Percentiles rank a stretch among this genome's conserved stretches.
Evolutionary conservation across 2,888 invertebrate species (phyloP).

Genomic region (Dichetophora obliterata): DNA sequence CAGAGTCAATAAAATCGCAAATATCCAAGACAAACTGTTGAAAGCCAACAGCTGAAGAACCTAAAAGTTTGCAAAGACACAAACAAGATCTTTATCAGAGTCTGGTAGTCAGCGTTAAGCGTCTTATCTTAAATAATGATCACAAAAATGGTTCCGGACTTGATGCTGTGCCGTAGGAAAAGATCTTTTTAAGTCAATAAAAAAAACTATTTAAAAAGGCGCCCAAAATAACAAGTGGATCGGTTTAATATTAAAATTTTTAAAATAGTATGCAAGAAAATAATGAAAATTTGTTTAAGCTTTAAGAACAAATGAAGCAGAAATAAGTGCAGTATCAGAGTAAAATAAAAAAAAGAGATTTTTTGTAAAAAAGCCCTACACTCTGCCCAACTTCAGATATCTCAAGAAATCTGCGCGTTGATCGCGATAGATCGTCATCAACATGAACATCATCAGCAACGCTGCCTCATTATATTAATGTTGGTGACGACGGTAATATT

Average conservation of each 20-base stretch:
- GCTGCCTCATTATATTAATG: constrained; percentile 36
- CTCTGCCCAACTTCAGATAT: background rate
- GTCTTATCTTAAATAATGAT: constrained; percentile 23
- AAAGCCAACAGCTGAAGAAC: background rate
- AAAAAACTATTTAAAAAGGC: background rate
- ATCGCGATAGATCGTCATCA: constrained; percentile 35
- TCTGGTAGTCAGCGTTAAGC: constrained; percentile 1
- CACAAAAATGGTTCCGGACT: background rate
- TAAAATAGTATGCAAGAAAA: background rate
- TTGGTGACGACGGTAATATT: background rate
- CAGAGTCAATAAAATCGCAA: constrained; percentile 4
- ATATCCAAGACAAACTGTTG: background rate
- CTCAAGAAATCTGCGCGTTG: constrained; percentile 13
- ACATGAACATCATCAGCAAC: constrained; percentile 5
- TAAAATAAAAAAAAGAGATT: too few relatives aligned
- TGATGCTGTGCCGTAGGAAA: background rate
- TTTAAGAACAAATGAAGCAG: background rate
- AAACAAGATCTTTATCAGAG: constrained; percentile 27
- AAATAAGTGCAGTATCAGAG: too few relatives aligned
- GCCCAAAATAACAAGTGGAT: background rate
- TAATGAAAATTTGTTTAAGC: background rate
- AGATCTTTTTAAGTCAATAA: background rate
- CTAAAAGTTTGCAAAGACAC: background rate
- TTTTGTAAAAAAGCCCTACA: background rate
- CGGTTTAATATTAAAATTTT: background rate